A percentile compares a stretch with the other conserved stretches of the same genome.
Evolutionary conservation across 2,888 invertebrate genomes (phyloP).

Genomic region (Lithophane leautieri): DNA sequence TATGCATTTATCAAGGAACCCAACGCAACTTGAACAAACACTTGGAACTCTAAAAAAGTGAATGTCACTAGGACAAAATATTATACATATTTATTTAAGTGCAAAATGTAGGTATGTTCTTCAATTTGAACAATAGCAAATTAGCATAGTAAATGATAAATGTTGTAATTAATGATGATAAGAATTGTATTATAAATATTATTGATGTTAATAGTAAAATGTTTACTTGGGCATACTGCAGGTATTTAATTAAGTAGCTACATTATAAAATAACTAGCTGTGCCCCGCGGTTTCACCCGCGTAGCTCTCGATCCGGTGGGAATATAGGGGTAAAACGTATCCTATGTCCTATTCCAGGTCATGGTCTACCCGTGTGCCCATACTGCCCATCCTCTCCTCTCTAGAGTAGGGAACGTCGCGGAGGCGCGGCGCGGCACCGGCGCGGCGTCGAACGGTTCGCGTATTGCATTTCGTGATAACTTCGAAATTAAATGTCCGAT

Average conservation of each 20-base stretch:
- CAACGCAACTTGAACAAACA: background rate
- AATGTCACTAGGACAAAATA: conserved; percentile 2
- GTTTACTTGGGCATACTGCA: background rate
- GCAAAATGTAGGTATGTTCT: conserved; percentile 1
- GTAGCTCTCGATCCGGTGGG: too few relatives aligned
- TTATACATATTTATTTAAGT: conserved; percentile 1
- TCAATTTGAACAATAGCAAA: conserved; percentile 3
- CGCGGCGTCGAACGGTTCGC: too few relatives aligned
- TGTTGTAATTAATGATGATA: background rate
- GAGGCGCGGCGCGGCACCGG: too few relatives aligned
- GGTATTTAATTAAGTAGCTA: background rate
- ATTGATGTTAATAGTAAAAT: background rate
- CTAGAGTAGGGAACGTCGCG: too few relatives aligned
- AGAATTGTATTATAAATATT: conserved; percentile 1
- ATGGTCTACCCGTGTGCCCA: too few relatives aligned
- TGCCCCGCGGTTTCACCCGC: too few relatives aligned
- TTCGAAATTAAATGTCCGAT: too few relatives aligned
- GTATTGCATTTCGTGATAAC: too few relatives aligned
- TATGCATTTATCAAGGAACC: background rate
- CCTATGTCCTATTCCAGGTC: too few relatives aligned
- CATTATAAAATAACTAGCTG: conserved; percentile 1
- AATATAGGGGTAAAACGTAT: too few relatives aligned
- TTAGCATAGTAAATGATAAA: conserved; percentile 43
- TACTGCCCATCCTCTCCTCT: too few relatives aligned
- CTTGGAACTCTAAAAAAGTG: background rate